These are phyloP conservation scores for Sminthurides aquaticus DNA, from an alignment of 2,888 invertebrate genomes.

Conservation along the genomic window DNA sequence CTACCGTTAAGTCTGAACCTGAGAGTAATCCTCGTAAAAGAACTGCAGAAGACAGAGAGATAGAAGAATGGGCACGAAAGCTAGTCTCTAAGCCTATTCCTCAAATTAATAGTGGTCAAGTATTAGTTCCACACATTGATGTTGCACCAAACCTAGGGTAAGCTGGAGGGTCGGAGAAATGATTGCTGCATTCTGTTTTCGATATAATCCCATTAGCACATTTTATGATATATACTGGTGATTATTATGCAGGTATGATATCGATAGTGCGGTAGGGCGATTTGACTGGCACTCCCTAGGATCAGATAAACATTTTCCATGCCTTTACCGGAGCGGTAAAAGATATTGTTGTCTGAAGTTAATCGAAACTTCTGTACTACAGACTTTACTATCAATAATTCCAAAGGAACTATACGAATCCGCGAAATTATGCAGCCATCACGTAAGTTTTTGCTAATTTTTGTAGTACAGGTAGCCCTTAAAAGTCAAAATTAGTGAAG, in stretches of 20 bases:
- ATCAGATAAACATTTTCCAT: slow-evolving; percentile 58
- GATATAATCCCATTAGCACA: too few relatives aligned
- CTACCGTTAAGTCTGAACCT: slow-evolving; percentile 9
- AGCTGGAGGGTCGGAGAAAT: slow-evolving; percentile 6
- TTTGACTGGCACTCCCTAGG: slow-evolving; percentile 37
- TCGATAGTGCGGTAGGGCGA: slow-evolving; percentile 36
- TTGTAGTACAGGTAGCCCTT: neutral
- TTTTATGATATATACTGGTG: too few relatives aligned
- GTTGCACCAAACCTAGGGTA: slow-evolving; percentile 30
- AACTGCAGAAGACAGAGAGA: slow-evolving; percentile 30
- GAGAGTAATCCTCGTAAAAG: slow-evolving; percentile 4
- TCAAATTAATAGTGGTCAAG: slow-evolving; percentile 14
- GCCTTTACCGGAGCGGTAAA: slow-evolving; percentile 72
- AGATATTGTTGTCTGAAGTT: slow-evolving; percentile 90
- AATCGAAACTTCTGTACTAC: slow-evolving; percentile 73
- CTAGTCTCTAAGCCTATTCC: slow-evolving; percentile 27
- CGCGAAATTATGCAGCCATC: slow-evolving; percentile 26
- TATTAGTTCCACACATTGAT: slow-evolving; percentile 2
- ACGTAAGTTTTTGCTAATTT: slow-evolving; percentile 23
- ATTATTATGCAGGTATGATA: slow-evolving; percentile 30
- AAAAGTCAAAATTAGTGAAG: too few relatives aligned
- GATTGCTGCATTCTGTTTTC: neutral
- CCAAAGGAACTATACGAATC: slow-evolving; percentile 39
- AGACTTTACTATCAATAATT: slow-evolving; percentile 30
- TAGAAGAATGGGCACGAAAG: slow-evolving; percentile 39